Percentiles rank a stretch among this genome's conserved stretches.
These are phyloP conservation scores for Anolis sagrei DNA, from an alignment of 2,113 vertebrate species.

Conservation along the genomic window DNA sequence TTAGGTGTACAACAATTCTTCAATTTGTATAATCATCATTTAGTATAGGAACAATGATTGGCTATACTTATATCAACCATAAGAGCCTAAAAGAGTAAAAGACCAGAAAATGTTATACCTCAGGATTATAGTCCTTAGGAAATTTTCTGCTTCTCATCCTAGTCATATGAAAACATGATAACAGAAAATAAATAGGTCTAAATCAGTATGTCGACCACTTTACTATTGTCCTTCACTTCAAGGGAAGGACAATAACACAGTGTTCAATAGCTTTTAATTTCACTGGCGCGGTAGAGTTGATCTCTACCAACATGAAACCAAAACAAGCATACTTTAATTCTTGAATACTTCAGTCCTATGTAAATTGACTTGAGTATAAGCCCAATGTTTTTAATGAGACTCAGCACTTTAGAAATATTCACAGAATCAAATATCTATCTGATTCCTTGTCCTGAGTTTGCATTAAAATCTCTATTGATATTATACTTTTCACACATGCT, in stretches of 20 bases:
- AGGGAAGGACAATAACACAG: background rate
- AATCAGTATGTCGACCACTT: background rate
- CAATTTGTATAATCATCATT: background rate
- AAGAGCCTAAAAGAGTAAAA: too few species aligned
- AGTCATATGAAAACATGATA: background rate
- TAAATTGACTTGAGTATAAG: background rate
- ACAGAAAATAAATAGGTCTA: background rate
- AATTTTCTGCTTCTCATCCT: background rate
- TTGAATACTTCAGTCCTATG: background rate
- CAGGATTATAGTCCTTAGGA: background rate
- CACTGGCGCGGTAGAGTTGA: background rate
- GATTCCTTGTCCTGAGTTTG: background rate
- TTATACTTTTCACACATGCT: constrained; percentile 13
- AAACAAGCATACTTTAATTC: constrained; percentile 3
- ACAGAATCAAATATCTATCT: background rate
- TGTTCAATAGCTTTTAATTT: background rate
- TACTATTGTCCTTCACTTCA: background rate
- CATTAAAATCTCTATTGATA: constrained; percentile 12
- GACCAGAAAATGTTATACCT: background rate
- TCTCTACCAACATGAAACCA: background rate
- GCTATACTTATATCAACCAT: too few species aligned
- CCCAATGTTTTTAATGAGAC: background rate
- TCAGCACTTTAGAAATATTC: constrained; percentile 1
- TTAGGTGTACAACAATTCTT: background rate
- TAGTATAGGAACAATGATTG: background rate